phyloP scores from a whole-genome alignment of 2,113 vertebrate species.

The Calidris pygmaea region DNA sequence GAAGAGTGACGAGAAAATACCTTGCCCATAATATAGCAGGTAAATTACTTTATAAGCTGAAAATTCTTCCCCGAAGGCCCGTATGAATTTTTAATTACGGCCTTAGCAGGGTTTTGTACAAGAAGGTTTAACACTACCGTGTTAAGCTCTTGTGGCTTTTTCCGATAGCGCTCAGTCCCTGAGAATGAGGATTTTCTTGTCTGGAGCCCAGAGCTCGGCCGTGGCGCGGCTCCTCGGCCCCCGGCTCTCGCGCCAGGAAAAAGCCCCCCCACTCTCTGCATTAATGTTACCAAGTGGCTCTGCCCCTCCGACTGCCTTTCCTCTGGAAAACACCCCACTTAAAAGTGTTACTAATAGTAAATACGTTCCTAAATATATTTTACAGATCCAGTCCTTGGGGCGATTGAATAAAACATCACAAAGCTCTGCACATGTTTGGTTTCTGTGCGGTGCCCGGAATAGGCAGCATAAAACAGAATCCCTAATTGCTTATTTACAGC shows the following conservation, averaged over 20 bases:
- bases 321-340: neutral
- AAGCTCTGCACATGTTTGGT: neutral
- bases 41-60: slow-evolving; percentile 41
- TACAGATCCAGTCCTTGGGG: neutral
- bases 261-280: neutral
- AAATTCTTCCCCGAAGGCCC: neutral
- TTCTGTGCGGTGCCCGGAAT: neutral
- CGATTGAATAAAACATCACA: neutral
- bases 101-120: neutral
- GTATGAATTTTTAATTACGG: neutral
- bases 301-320: neutral
- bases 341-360: neutral
- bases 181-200: neutral
- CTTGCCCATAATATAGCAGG: slow-evolving; percentile 47
- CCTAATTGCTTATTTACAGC: neutral
- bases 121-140: neutral
- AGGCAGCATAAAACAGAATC: neutral
- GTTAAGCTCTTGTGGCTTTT: neutral
- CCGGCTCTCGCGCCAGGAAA: fast-evolving
- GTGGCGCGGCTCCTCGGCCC: fast-evolving
- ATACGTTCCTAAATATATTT: neutral
- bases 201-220: neutral
- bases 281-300: fast-evolving
- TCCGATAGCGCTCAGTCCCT: neutral
- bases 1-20: slow-evolving; percentile 30